These are phyloP conservation scores for Pseudorasbora parva DNA, from an alignment of 2,113 vertebrate species.

Conservation along the genomic window DNA sequence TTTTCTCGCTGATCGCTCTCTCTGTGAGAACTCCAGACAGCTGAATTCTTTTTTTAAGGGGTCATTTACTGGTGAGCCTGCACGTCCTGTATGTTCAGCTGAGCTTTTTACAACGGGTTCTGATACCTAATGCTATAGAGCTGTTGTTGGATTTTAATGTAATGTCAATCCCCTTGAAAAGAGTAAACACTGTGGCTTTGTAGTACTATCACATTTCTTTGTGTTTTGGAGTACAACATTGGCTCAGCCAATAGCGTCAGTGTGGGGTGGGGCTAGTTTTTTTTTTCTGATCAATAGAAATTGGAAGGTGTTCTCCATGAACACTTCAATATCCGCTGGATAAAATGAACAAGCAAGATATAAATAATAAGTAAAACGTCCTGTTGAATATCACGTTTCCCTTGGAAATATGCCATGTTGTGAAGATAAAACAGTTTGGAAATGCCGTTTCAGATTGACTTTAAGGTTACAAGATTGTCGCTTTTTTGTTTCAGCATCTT, in stretches of 20 bases:
- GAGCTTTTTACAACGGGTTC: not conserved
- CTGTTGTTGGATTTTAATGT: not conserved
- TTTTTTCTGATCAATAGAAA: not conserved
- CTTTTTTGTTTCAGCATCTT: not conserved
- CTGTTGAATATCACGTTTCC: not conserved
- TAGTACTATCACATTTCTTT: not conserved
- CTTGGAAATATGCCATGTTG: not conserved
- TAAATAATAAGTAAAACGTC: not conserved
- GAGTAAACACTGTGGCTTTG: constrained; percentile 3
- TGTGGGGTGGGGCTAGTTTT: not conserved
- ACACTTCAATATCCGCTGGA: not conserved
- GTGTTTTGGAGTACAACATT: not conserved
- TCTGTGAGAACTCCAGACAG: constrained; percentile 35
- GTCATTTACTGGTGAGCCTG: constrained; percentile 14
- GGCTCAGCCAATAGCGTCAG: not conserved
- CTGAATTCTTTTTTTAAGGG: constrained; percentile 24
- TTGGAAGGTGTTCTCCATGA: not conserved
- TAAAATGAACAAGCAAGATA: not conserved
- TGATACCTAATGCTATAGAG: not conserved
- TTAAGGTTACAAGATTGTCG: not conserved
- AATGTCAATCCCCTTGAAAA: not conserved
- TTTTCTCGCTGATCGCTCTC: constrained; percentile 10
- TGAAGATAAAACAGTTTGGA: not conserved
- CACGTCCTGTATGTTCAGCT: not conserved
- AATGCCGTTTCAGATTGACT: not conserved